Evolutionary conservation across 2,888 invertebrate genomes (phyloP).

Genomic region (Desoria tigrina): DNA sequence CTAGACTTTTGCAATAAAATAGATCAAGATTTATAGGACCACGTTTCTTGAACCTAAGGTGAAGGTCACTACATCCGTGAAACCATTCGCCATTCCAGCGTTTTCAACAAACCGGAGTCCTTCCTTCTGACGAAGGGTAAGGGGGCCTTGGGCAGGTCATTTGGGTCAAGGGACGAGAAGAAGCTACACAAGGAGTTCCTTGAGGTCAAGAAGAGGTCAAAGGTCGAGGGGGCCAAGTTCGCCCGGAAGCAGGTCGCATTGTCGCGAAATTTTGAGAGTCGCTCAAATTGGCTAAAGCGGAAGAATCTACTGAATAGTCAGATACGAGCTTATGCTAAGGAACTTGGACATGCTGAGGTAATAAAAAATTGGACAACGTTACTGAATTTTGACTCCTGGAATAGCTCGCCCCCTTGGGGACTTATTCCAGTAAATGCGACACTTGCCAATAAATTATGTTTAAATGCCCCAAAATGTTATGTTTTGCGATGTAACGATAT

Average conservation of each 20-base stretch:
- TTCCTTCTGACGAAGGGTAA: background rate
- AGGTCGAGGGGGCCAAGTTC: background rate
- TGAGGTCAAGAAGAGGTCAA: background rate
- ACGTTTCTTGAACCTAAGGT: background rate
- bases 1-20: no score
- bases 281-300: background rate
- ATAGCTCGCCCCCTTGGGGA: background rate
- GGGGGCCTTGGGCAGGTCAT: background rate
- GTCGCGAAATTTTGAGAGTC: background rate
- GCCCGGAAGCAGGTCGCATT: background rate
- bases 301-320: background rate
- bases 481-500: no score
- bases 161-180: background rate
- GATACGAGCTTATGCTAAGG: background rate
- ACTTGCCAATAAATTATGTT: no score
- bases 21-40: no score
- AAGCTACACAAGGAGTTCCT: background rate
- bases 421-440: no score
- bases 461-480: no score
- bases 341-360: background rate
- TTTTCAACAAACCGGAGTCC: background rate
- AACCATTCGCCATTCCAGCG: constrained; percentile 15
- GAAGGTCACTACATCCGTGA: constrained; percentile 20
- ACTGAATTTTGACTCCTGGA: no score
- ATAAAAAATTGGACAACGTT: no score